These are phyloP conservation scores for Pseudoatta argentina DNA, from an alignment of 1,140 invertebrate genomes.

Conservation along the genomic window DNA sequence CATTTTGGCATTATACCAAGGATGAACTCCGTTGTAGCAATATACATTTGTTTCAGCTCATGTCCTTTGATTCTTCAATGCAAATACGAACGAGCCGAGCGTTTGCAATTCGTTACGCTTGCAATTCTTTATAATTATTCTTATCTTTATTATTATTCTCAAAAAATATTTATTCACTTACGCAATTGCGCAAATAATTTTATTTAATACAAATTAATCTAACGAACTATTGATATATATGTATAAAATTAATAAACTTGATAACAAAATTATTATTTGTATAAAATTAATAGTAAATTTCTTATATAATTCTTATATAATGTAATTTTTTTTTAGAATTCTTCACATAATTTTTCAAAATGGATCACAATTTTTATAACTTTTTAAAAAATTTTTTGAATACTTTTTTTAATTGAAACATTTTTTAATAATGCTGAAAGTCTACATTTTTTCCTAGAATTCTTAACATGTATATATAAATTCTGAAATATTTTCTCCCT, in stretches of 20 bases:
- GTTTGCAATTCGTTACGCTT: not conserved
- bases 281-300: not conserved
- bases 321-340: not conserved
- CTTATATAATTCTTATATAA: not conserved
- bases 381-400: not conserved
- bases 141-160: not conserved
- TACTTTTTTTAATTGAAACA: no score
- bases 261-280: not conserved
- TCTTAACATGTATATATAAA: not conserved
- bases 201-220: not conserved
- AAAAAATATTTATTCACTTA: not conserved
- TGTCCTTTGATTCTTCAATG: conserved; percentile 3
- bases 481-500: not conserved
- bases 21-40: conserved; percentile 41
- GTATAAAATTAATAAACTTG: not conserved
- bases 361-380: no score
- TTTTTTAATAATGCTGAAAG: no score
- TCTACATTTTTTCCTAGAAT: no score
- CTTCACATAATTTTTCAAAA: not conserved
- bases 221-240: not conserved
- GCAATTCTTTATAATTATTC: conserved; percentile 7
- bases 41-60: conserved; percentile 54
- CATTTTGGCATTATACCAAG: conserved; percentile 51
- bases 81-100: not conserved
- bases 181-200: not conserved